Evolutionary conservation across 2,888 invertebrate species (phyloP), one percentile per base, ranked within the genome.

Genomic region (Oscheius onirici): DNA sequence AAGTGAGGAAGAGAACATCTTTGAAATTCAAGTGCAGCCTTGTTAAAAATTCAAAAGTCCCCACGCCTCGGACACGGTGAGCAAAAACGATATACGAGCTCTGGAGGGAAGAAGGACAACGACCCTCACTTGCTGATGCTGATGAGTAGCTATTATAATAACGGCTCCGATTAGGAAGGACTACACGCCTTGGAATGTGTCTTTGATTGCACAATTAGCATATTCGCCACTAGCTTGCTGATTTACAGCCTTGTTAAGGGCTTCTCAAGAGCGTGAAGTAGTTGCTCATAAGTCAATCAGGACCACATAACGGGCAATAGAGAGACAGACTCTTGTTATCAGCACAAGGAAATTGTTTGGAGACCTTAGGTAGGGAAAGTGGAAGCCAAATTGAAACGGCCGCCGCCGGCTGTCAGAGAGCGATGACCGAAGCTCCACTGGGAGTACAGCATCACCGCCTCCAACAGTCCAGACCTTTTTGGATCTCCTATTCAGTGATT

Each of bases 171-270:
- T 49, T 63, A 49, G 63, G 63, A 28, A 63, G 34, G 26, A 22
- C 26, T 28, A 55, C 43, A 49, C 41, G 60, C 63, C 63, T 63
- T 63, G 63, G 63, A 63, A 63, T 63, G 34, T 34, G 63, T 34
- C 63, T 63, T 63, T 63, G 63, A 63, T 63, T 63, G 63, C 63
- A 63, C 46, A 63, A 63, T 63, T 63, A 63, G 49, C 63, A 63
- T 63, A 63, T 63, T 63, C 49, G 28, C 49, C 43, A 22, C 43
- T 20, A 1, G 5, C 34, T 34, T 34, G 17, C 49, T 63, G 46
- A 63, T 63, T 63, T 28, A 49, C 26, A 63, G 17, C 26, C 26
- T 3, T 3, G 49, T 10, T 13, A 41, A 20, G 41, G 22, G 43
- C n/a, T 41, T 41, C 20, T 55, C 28, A 55, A 24, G 52, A 24